Evolutionary conservation across 1,140 invertebrate species (phyloP), one percentile per base, ranked within the genome.

Genomic region (Bicyclus anynana): DNA sequence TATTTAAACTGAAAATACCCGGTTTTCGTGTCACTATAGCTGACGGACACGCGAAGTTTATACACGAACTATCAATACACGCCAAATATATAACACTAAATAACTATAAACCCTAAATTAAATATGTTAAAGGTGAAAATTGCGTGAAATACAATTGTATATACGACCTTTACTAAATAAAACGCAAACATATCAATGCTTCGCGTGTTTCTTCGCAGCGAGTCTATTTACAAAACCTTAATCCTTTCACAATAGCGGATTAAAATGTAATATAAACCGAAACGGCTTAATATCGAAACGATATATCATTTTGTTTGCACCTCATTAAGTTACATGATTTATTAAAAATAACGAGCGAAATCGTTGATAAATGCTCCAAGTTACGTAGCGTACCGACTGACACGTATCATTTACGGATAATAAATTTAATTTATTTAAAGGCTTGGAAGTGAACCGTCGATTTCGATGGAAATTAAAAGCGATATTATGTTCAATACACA

Each of bases 211-310:
- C 65, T 74, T 70, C 72, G 82, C 73, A 81, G 77, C 80, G 74
- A 80, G 80, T 71, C 72, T 68, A 77, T 79, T 84, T 80, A 79
- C 72, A 77, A 77, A 83, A 73, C 74, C 72, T 72, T 81, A 81
- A 81, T 83, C 68, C 76, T 65, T 76, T 69, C 68, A 79, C 77
- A 84, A 82, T 77, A 72, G 72, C 59, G 62, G 66, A 74, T 78
- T 80, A 75, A 77, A 80, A 62, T 66, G 47, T 74, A 72, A 73
- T 70, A 67, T 74, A 75, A 80, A 79, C 75, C 74, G 76, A 67
- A 78, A 75, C 70, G 60, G 59, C 67, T 72, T 65, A 69, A 63
- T 69, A 67, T 64, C 54, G 60, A 62, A 68, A 13, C 37, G n/a
- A 55, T 53, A 54, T 53, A 51, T 50, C 20, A 23, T 44, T 51